Conservation (phyloP, 2,888 invertebrate species). For the Caradrina clavipalpis region DNA sequence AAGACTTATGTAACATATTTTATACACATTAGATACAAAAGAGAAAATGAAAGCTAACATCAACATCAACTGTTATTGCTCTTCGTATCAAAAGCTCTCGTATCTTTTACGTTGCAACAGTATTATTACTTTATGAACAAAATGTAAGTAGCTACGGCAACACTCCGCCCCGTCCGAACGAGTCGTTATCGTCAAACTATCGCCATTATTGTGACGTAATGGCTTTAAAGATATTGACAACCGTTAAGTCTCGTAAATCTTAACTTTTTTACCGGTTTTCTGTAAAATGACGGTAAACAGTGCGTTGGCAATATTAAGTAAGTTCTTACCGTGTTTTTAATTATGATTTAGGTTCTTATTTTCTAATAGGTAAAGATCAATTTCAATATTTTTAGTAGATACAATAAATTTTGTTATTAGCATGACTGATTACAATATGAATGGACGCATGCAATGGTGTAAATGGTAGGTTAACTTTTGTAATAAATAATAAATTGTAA, state of each 20-base stretch:
- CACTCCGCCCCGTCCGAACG: constrained; percentile 13
- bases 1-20: too few relatives aligned
- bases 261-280: constrained; percentile 30
- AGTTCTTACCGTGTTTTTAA: neutral
- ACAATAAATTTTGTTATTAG: too few relatives aligned
- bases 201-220: constrained; percentile 44
- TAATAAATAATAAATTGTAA: too few relatives aligned
- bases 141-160: neutral
- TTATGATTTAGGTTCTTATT: too few relatives aligned
- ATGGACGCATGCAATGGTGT: too few relatives aligned
- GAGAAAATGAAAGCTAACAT: too few relatives aligned
- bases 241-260: constrained; percentile 27
- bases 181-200: constrained; percentile 45
- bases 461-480: too few relatives aligned
- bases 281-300: neutral
- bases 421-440: too few relatives aligned
- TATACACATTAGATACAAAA: too few relatives aligned
- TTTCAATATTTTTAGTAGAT: too few relatives aligned
- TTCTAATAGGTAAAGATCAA: too few relatives aligned
- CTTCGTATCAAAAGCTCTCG: neutral
- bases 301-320: neutral
- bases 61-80: too few relatives aligned
- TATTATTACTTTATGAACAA: constrained; percentile 14
- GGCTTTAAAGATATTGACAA: constrained; percentile 42
- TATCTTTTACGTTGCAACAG: neutral